Evolutionary conservation across 2,797 vertebrate species (phyloP).

Genomic region (Miopithecus talapoin): DNA sequence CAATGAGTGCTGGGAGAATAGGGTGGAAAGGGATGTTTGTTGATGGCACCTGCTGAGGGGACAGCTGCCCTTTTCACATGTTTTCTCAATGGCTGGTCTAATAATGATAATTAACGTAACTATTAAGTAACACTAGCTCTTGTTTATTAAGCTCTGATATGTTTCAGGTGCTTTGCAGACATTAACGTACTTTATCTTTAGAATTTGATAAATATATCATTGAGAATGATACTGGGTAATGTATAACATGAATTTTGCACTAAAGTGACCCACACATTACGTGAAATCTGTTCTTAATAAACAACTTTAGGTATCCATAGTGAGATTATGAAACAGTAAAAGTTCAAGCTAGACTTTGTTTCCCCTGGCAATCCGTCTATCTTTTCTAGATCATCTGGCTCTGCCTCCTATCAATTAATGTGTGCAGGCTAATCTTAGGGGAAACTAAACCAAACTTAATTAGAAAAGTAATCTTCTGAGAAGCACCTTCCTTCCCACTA

Average conservation of each 20-base stretch:
- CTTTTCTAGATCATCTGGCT: not conserved
- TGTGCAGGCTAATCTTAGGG: not conserved
- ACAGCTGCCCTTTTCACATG: not conserved
- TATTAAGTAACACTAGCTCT: not conserved
- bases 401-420: not conserved
- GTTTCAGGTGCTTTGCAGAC: not conserved
- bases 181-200: not conserved
- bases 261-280: not conserved
- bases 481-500: not conserved
- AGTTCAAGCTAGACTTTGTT: not conserved
- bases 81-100: not conserved
- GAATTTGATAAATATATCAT: slow-evolving; percentile 8
- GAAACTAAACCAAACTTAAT: not conserved
- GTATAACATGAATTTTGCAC: slow-evolving; percentile 2
- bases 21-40: not conserved
- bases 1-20: not conserved
- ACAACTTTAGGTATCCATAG: not conserved
- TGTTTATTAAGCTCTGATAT: not conserved
- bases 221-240: not conserved
- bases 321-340: not conserved
- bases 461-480: not conserved
- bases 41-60: not conserved
- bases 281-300: not conserved
- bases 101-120: slow-evolving; percentile 10
- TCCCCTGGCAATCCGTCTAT: not conserved